Evolutionary conservation across 2,888 invertebrate genomes (phyloP).

Genomic region (Phyllotreta cruciferae): DNA sequence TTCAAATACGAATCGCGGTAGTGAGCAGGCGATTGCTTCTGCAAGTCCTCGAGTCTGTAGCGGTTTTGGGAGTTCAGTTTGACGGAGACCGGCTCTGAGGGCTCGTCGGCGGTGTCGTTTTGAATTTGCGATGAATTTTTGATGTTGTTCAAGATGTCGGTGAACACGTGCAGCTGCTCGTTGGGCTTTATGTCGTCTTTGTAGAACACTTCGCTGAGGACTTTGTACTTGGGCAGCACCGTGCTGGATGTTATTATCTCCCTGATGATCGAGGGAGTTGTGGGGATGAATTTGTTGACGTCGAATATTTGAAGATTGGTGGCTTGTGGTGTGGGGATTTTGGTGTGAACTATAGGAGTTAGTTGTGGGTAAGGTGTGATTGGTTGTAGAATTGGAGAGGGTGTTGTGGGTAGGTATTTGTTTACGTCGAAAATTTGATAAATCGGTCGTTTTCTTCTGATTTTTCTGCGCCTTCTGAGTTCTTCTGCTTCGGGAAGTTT

Average conservation of each 20-base stretch:
- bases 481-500: slow-evolving; percentile 39
- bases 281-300: slow-evolving; percentile 32
- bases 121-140: slow-evolving; percentile 49
- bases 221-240: slow-evolving; percentile 46
- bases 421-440: slow-evolving; percentile 43
- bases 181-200: slow-evolving; percentile 58
- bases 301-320: slow-evolving; percentile 21
- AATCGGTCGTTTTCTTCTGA: slow-evolving; percentile 35
- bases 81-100: slow-evolving; percentile 37
- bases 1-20: slow-evolving; percentile 32
- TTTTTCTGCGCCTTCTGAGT: slow-evolving; percentile 26
- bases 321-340: neutral
- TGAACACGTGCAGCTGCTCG: slow-evolving; percentile 61
- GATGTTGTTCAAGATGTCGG: slow-evolving; percentile 63
- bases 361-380: neutral
- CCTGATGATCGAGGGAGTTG: slow-evolving; percentile 27
- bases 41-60: neutral
- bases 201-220: slow-evolving; percentile 56
- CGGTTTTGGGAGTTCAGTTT: slow-evolving; percentile 24
- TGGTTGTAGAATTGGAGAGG: slow-evolving; percentile 15
- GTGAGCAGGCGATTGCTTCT: neutral
- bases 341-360: neutral
- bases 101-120: slow-evolving; percentile 26
- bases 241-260: slow-evolving; percentile 35
- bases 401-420: slow-evolving; percentile 32